Evolutionary conservation across 2,113 vertebrate genomes (phyloP).

Genomic region (Myotis davidii): DNA sequence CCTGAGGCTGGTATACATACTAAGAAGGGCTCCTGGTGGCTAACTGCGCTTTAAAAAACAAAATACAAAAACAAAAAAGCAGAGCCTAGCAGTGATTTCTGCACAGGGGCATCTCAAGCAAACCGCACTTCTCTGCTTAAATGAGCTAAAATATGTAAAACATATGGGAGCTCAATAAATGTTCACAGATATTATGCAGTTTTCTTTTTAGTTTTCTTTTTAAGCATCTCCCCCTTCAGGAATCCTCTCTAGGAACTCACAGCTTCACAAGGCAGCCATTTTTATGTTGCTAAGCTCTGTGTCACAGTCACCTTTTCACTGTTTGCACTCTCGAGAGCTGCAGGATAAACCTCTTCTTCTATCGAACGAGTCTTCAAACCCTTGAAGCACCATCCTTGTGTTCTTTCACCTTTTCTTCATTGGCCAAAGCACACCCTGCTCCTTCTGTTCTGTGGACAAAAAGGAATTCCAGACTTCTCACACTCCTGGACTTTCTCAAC

Average conservation of each 20-base stretch:
- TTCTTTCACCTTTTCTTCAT: slow-evolving; percentile 17
- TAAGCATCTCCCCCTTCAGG: background rate
- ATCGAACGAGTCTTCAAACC: background rate
- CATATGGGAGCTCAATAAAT: slow-evolving; percentile 32
- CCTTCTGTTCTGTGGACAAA: background rate
- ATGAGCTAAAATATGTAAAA: slow-evolving; percentile 45
- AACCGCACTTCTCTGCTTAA: background rate
- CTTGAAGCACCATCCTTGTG: background rate
- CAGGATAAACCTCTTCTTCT: slow-evolving; percentile 22
- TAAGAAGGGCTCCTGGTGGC: background rate
- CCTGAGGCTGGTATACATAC: too few relatives aligned
- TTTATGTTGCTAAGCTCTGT: background rate
- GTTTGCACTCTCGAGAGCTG: background rate
- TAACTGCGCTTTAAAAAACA: background rate
- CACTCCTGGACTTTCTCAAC: background rate
- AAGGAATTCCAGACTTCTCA: background rate
- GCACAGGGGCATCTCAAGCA: background rate
- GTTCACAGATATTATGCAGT: slow-evolving; percentile 44
- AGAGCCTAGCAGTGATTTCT: background rate
- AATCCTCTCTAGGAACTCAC: background rate
- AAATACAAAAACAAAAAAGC: background rate
- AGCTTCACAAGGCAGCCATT: background rate
- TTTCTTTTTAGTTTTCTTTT: slow-evolving; percentile 61
- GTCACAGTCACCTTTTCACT: background rate
- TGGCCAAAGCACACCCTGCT: background rate